Percentiles rank a stretch among this genome's conserved stretches.
These are phyloP conservation scores for Cotesia typhae DNA, from an alignment of 1,140 invertebrate species.

Conservation along the genomic window DNA sequence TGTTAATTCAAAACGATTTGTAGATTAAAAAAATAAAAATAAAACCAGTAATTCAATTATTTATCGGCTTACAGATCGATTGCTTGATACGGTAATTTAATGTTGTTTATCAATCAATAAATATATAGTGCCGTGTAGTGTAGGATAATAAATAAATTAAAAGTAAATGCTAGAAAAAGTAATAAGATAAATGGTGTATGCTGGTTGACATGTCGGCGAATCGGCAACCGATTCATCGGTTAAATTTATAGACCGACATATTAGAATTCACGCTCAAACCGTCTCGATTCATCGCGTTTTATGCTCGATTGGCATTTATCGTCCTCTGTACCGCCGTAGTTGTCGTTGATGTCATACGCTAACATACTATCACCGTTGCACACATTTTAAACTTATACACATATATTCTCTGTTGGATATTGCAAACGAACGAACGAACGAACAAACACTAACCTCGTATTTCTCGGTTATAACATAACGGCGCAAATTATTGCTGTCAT, in stretches of 20 bases:
- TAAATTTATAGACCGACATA: slow-evolving; percentile 25
- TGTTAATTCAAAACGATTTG: too few species aligned
- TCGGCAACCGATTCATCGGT: background rate
- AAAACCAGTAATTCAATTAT: too few species aligned
- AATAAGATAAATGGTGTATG: slow-evolving; percentile 22
- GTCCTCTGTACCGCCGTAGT: background rate
- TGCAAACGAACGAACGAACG: background rate
- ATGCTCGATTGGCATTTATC: slow-evolving; percentile 19
- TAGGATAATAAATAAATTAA: slow-evolving; percentile 11
- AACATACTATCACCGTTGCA: slow-evolving; percentile 6
- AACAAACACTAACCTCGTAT: background rate
- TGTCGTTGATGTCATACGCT: too few species aligned
- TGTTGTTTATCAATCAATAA: too few species aligned
- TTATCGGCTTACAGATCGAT: too few species aligned
- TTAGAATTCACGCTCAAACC: slow-evolving; percentile 3
- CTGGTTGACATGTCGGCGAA: background rate
- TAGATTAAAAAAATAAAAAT: too few species aligned
- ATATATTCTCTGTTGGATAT: background rate
- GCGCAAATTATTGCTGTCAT: slow-evolving; percentile 51
- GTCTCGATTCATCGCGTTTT: slow-evolving; percentile 22
- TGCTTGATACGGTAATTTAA: too few species aligned
- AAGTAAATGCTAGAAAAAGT: background rate
- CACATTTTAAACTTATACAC: background rate
- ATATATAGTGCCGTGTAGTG: too few species aligned
- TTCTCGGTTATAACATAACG: slow-evolving; percentile 18